phyloP scores from a whole-genome alignment of 2,113 vertebrate species.

The Cottus gobio region DNA sequence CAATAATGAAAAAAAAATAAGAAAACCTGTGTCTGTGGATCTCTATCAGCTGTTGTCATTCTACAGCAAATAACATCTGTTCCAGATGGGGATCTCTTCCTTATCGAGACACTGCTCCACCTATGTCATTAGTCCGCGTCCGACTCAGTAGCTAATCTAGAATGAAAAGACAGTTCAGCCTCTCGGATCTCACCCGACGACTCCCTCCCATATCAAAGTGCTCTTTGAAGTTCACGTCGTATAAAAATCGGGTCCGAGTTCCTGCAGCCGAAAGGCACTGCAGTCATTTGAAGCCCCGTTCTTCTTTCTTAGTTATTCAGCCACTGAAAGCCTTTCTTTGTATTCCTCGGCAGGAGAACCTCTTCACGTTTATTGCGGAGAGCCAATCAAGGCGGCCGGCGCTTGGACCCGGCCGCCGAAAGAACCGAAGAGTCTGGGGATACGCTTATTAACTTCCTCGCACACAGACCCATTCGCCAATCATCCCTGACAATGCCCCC shows the following conservation, averaged over 20 bases:
- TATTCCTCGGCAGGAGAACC: slow-evolving; percentile 53
- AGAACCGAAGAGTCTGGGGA: slow-evolving; percentile 51
- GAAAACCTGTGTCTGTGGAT: slow-evolving; percentile 25
- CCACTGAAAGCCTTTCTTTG: slow-evolving; percentile 45
- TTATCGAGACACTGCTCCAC: slow-evolving; percentile 66
- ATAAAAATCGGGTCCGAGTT: slow-evolving; percentile 80
- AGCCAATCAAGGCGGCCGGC: slow-evolving; percentile 58
- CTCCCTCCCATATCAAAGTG: slow-evolving; percentile 76
- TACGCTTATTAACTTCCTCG: slow-evolving; percentile 60
- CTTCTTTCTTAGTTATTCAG: slow-evolving; percentile 49
- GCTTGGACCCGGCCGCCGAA: slow-evolving; percentile 41
- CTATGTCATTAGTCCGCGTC: slow-evolving; percentile 75
- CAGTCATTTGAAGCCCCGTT: slow-evolving; percentile 68
- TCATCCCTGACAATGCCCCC: slow-evolving; percentile 55
- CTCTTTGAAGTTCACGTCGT: slow-evolving; percentile 81
- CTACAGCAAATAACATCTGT: slow-evolving; percentile 62
- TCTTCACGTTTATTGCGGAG: slow-evolving; percentile 75
- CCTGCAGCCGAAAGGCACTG: slow-evolving; percentile 60
- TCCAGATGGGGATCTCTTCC: slow-evolving; percentile 62
- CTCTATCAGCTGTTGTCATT: slow-evolving; percentile 49
- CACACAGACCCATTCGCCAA: slow-evolving; percentile 37
- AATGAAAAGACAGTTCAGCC: slow-evolving; percentile 74
- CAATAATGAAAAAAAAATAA: slow-evolving; percentile 34
- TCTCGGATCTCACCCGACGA: slow-evolving; percentile 76
- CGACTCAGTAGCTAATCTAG: slow-evolving; percentile 67